phyloP scores from a whole-genome alignment of 1,140 invertebrate species.

The Drosophila elegans region DNA sequence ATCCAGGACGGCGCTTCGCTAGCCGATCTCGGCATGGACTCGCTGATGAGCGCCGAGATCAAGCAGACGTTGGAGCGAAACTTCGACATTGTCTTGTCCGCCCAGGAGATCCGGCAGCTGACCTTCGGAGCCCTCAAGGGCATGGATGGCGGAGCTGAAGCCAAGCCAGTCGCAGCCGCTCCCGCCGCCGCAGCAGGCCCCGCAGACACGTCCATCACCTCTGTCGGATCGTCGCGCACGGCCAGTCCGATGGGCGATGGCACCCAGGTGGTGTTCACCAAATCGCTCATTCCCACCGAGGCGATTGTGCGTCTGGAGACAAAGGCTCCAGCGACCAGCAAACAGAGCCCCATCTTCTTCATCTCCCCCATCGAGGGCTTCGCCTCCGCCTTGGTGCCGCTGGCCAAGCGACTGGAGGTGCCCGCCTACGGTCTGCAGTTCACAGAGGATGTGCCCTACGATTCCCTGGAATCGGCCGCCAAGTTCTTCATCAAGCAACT shows the following conservation, averaged over 20 bases:
- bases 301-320: slow-evolving; percentile 87
- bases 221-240: slow-evolving; percentile 47
- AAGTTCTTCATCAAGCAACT: slow-evolving; percentile 92
- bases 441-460: slow-evolving; percentile 90
- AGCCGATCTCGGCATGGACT: slow-evolving; percentile 98
- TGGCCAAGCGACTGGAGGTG: slow-evolving; percentile 89
- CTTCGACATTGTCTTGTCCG: slow-evolving; percentile 94
- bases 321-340: slow-evolving; percentile 78
- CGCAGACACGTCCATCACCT: slow-evolving; percentile 22
- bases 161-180: slow-evolving; percentile 48
- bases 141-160: slow-evolving; percentile 86
- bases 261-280: slow-evolving; percentile 86
- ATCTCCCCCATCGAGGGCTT: slow-evolving; percentile 97
- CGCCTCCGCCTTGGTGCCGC: slow-evolving; percentile 88
- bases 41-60: slow-evolving; percentile 98
- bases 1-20: slow-evolving; percentile 91
- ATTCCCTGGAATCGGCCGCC: slow-evolving; percentile 91
- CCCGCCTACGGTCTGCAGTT: slow-evolving; percentile 97
- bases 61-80: slow-evolving; percentile 97
- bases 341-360: slow-evolving; percentile 88
- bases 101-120: slow-evolving; percentile 94
- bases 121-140: slow-evolving; percentile 91
- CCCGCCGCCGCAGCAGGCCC: slow-evolving; percentile 16
- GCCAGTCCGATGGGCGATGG: slow-evolving; percentile 77
- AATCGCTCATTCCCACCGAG: slow-evolving; percentile 88